Base-by-base conservation (phyloP, 2,113 vertebrate genomes). In the Siphamia tubifer region DNA sequence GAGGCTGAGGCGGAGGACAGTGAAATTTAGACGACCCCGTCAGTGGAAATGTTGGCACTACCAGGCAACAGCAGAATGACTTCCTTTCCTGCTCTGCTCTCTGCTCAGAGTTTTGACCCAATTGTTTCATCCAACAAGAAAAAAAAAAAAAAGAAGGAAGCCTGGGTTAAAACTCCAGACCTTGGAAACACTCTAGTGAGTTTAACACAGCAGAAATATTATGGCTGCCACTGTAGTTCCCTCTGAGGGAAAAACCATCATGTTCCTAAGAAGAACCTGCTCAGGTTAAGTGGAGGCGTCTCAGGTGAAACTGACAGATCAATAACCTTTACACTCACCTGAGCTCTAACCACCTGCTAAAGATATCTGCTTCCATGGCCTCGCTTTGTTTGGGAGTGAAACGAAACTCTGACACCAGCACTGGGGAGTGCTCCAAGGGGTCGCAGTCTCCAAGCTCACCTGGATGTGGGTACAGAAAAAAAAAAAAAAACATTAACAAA, bases 391-490 rank as follows among this genome's bases (percentile, higher is more conserved):
- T 98, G 77, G 96, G 96, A 57, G 92, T 94, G 91, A 99, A 99
- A 53, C 96, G 94, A 89, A 99, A 99, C 93, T 99, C 98, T 57
- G 98, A 99, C 85, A 99, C 96, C 27, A 99, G 93, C 82, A 94
- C 94, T 15, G 95, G 95, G 30, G 94, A 94, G 87, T 99, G 96
- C 68, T 99, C 97, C 51, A 94, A 82, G 38, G 94, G 94, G 57
- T 99, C 96, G 24, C 98, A 99, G 76, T 99, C 98, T 54, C 97
- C 98, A 81, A 98, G 87, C 82, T 99, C 98, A 70, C 96, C 98
- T 99, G 91, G 30, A 53, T 2, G 12, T 3, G 3, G 15, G 38
- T 27, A 25, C 47, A 61, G 20, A 52, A 30, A n/a, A n/a, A n/a
- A n/a, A n/a, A n/a, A n/a, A 2, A 16, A 5, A 27, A 4, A 31